These are phyloP conservation scores for Melanocharis versteri DNA, from an alignment of 2,113 vertebrate genomes.

Conservation along the genomic window DNA sequence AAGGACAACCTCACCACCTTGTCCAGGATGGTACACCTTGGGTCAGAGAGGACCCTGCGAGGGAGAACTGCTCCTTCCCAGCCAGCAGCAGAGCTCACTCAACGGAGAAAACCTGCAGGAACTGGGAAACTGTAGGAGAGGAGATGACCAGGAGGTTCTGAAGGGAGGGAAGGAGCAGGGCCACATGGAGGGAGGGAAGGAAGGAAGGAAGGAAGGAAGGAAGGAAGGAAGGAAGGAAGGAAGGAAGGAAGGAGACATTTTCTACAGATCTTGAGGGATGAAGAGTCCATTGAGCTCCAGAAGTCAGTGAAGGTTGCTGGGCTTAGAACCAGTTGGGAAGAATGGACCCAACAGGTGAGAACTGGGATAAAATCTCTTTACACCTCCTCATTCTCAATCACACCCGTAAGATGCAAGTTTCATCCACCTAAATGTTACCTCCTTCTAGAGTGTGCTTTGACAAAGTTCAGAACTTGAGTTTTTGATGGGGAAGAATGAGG, in stretches of 20 bases:
- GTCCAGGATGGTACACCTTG: not conserved
- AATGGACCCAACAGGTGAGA: not conserved
- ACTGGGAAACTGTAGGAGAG: not conserved
- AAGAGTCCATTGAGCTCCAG: not conserved
- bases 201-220: not conserved
- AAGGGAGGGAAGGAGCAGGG: no score
- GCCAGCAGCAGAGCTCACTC: not conserved
- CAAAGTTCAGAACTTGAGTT: not conserved
- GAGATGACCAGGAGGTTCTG: not conserved
- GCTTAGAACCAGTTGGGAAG: not conserved
- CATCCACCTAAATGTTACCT: not conserved
- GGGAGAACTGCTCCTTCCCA: not conserved
- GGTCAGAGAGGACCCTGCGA: not conserved
- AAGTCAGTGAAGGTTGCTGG: not conserved
- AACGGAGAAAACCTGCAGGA: not conserved
- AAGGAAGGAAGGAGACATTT: not conserved
- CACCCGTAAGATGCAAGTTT: fast-evolving
- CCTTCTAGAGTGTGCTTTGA: not conserved
- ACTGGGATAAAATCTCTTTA: not conserved
- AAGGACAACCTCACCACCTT: not conserved
- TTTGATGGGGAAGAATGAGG: not conserved
- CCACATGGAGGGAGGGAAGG: not conserved
- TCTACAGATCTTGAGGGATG: not conserved
- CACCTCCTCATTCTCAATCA: not conserved
- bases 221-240: not conserved